Base-by-base conservation (phyloP, 1,140 invertebrate species). In the Nymphalis io region DNA sequence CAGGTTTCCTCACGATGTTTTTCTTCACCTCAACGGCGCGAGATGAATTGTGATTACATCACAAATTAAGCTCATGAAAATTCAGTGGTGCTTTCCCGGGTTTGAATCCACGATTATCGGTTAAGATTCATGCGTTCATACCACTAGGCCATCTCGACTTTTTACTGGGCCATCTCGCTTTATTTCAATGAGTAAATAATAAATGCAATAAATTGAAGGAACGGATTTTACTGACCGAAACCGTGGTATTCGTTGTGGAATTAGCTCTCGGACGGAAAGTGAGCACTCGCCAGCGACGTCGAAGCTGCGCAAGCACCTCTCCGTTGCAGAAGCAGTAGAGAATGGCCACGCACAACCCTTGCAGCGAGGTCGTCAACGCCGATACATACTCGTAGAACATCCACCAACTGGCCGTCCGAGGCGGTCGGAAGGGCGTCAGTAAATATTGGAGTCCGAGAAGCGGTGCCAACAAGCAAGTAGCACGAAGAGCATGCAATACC, bases 271-370 rank as follows among this genome's bases (percentile, higher is more conserved):
- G 95, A 42, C 96, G 92, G 78, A 96, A 95, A 73, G 93, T 94
- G 21, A 94, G 93, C 60, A 93, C 94, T 72, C 95, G 93, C 95
- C 95, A 96, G 85, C 94, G 95, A 63, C 96, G 93, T 75, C 96
- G 96, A 79, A 96, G 94, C 88, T 96, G 96, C 20, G 95, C 95
- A 79, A 96, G 94, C 92, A 98, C 98, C 94, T 98, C 97, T 70
- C 97, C 97, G 84, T 99, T 99, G 91, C 96, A 97, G 93, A 98
- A 99, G 87, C 98, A 99, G 91, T 98, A 98, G 10, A 99, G 93
- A 27, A 97, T 94, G 13, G 98, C 96, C 13, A 99, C 98, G 81
- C 96, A 96, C 38, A 98, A 94, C 62, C 98, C 98, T 96, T 99
- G 98, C 83, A 98, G 95, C 55, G 97, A 98, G 40, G 96, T 95